These are phyloP conservation scores for Myotis pilosus DNA, from an alignment of 2,797 vertebrate genomes.

Conservation along the genomic window DNA sequence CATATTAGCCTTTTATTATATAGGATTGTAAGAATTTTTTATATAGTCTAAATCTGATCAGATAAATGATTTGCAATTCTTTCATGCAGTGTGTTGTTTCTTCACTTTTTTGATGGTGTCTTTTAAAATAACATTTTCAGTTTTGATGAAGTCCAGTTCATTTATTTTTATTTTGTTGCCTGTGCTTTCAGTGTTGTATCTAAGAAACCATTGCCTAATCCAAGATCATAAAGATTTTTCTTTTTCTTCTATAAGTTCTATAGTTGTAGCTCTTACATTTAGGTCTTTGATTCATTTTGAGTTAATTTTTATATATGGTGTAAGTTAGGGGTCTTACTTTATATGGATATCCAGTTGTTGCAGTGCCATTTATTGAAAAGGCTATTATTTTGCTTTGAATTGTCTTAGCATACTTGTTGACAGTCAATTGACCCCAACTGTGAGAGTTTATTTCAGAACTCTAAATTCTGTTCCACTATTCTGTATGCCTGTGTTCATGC, in stretches of 20 bases:
- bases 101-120: not conserved
- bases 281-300: not conserved
- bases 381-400: not conserved
- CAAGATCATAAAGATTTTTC: not conserved
- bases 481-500: not conserved
- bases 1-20: no score
- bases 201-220: not conserved
- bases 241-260: conserved; percentile 1
- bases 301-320: not conserved
- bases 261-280: not conserved
- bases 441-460: not conserved
- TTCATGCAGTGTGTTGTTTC: not conserved
- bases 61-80: not conserved
- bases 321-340: not conserved
- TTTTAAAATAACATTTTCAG: not conserved
- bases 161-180: not conserved
- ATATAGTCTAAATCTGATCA: not conserved
- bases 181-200: not conserved
- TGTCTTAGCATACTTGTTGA: not conserved
- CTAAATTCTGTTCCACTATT: not conserved
- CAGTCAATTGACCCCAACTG: not conserved
- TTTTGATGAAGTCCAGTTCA: not conserved
- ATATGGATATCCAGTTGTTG: not conserved
- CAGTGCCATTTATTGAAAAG: not conserved
- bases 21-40: not conserved